phyloP scores from a whole-genome alignment of 2,888 invertebrate species.

The Melangyna quadrimaculata region DNA sequence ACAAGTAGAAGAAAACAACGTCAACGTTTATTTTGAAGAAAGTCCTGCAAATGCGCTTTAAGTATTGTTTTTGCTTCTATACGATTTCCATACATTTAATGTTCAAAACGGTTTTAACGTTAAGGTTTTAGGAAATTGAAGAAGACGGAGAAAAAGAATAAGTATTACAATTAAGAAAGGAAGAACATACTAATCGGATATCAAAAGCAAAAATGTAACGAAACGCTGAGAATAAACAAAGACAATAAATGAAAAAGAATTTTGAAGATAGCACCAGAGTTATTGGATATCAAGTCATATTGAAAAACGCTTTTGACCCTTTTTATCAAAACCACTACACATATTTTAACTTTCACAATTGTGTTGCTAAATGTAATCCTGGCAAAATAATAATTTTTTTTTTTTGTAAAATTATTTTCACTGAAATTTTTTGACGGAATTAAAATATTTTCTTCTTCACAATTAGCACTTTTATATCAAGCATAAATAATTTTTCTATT shows the following conservation, averaged over 20 bases:
- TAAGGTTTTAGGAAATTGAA: not conserved
- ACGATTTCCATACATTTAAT: not conserved
- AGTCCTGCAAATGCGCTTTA: constrained; percentile 21
- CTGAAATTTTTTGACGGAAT: constrained; percentile 24
- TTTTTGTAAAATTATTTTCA: not conserved
- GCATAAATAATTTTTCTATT: not conserved
- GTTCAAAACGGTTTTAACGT: not conserved
- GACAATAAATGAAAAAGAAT: not conserved
- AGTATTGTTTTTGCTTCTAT: not conserved
- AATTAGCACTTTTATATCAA: not conserved
- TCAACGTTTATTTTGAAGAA: not conserved
- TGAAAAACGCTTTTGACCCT: not conserved
- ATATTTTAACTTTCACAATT: not conserved
- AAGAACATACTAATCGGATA: constrained; percentile 1
- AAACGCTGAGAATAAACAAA: constrained; percentile 26
- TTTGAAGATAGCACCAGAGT: not conserved
- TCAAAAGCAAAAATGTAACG: constrained; percentile 8
- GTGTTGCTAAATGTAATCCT: not conserved
- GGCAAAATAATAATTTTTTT: not conserved
- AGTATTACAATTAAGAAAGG: not conserved
- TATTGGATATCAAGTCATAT: not conserved
- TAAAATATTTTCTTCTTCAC: not conserved
- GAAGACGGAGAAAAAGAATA: not conserved
- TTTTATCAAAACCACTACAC: not conserved
- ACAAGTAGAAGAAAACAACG: not conserved